phyloP scores from a whole-genome alignment of 2,113 vertebrate species.

The Laticauda laticaudata region DNA sequence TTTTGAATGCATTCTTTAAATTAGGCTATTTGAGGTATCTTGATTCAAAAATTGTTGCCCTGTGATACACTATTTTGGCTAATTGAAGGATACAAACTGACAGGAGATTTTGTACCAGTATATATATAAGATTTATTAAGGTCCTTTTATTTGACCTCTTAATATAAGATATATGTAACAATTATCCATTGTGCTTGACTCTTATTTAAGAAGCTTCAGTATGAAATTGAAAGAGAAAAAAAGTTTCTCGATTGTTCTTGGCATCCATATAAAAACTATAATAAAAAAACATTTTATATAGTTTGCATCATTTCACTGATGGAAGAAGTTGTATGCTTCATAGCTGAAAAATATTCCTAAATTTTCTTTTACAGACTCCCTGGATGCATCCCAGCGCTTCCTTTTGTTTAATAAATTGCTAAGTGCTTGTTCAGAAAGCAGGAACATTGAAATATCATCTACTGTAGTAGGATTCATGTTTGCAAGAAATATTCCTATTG shows the following conservation, averaged over 20 bases:
- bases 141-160: not conserved
- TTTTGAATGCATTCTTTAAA: not conserved
- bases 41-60: not conserved
- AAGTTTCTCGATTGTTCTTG: not conserved
- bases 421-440: slow-evolving; percentile 78
- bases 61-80: not conserved
- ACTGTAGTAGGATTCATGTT: slow-evolving; percentile 86
- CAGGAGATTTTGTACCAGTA: too few species aligned
- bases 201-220: not conserved
- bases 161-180: not conserved
- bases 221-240: not conserved
- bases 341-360: not conserved
- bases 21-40: not conserved
- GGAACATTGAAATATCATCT: slow-evolving; percentile 78
- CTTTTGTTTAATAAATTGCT: slow-evolving; percentile 84
- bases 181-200: too few species aligned
- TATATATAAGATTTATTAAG: too few species aligned
- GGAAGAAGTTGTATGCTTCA: slow-evolving; percentile 15
- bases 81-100: too few species aligned
- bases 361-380: slow-evolving; percentile 71
- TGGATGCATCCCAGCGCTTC: slow-evolving; percentile 72
- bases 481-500: slow-evolving; percentile 76
- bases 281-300: not conserved
- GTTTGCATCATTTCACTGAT: slow-evolving; percentile 13
- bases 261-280: not conserved